These are phyloP conservation scores for Vespertilio murinus DNA, from an alignment of 2,797 vertebrate species.

Conservation along the genomic window DNA sequence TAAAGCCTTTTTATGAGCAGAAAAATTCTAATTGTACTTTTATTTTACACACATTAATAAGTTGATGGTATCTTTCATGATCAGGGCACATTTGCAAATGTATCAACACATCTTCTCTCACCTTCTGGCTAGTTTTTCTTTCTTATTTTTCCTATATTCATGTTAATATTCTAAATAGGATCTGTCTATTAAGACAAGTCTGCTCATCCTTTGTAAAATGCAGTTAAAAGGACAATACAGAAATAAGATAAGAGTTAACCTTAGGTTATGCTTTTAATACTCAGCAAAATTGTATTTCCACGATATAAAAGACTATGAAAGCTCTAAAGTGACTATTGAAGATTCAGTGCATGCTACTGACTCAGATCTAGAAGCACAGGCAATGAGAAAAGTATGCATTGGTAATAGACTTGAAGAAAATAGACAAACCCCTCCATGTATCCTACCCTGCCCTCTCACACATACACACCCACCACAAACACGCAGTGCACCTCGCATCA, in stretches of 20 bases:
- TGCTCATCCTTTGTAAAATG: not conserved
- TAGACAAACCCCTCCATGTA: not conserved
- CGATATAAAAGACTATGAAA: not conserved
- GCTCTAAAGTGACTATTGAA: not conserved
- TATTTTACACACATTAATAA: not conserved
- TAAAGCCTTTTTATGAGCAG: not conserved
- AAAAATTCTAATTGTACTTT: not conserved
- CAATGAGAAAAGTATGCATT: not conserved
- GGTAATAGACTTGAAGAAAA: not conserved
- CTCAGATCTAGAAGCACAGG: not conserved
- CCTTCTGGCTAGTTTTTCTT: not conserved
- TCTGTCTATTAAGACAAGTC: not conserved
- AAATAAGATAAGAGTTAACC: not conserved
- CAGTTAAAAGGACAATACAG: not conserved
- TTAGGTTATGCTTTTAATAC: not conserved
- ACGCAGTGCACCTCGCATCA: not conserved
- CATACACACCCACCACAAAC: not conserved
- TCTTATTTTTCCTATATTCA: not conserved
- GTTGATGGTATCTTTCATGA: not conserved
- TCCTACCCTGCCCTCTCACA: fast-evolving
- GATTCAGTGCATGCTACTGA: not conserved
- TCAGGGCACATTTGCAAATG: not conserved
- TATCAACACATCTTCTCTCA: not conserved
- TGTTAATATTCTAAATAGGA: not conserved
- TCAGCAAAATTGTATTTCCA: not conserved